Conservation (phyloP, 2,113 vertebrate species). For the Amazona guildingii region DNA sequence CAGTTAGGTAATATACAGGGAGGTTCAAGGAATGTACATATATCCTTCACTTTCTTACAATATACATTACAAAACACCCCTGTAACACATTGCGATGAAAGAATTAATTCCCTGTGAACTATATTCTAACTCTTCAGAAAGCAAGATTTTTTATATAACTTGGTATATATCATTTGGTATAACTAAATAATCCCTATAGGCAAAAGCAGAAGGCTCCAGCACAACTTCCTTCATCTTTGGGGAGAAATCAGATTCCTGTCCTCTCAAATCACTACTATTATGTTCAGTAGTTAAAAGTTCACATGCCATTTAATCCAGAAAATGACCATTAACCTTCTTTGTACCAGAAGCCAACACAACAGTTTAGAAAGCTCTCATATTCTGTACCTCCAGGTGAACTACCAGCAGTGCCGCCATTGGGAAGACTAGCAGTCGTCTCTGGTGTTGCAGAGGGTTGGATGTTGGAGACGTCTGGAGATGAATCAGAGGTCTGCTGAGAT, state of each 20-base stretch:
- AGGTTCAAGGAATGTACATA: neutral
- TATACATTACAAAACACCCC: neutral
- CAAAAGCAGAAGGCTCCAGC: neutral
- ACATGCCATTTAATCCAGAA: neutral
- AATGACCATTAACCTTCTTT: neutral
- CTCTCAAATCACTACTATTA: neutral
- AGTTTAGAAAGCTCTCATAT: neutral
- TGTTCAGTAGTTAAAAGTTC: neutral
- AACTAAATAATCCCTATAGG: neutral
- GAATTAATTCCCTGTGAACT: neutral
- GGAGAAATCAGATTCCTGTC: neutral
- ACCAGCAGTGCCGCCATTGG: constrained; percentile 76
- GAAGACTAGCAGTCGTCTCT: constrained; percentile 78
- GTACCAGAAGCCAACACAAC: neutral
- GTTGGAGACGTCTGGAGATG: constrained; percentile 79
- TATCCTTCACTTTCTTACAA: neutral
- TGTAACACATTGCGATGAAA: neutral
- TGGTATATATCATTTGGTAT: neutral
- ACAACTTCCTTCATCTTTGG: neutral
- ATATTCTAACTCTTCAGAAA: neutral
- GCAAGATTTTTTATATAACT: neutral
- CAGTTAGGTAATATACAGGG: neutral
- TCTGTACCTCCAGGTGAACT: constrained; percentile 82
- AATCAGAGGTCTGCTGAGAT: constrained; percentile 79
- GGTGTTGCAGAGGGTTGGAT: constrained; percentile 81